These are phyloP conservation scores for Pituophis catenifer DNA, from an alignment of 2,113 vertebrate species.

Conservation along the genomic window DNA sequence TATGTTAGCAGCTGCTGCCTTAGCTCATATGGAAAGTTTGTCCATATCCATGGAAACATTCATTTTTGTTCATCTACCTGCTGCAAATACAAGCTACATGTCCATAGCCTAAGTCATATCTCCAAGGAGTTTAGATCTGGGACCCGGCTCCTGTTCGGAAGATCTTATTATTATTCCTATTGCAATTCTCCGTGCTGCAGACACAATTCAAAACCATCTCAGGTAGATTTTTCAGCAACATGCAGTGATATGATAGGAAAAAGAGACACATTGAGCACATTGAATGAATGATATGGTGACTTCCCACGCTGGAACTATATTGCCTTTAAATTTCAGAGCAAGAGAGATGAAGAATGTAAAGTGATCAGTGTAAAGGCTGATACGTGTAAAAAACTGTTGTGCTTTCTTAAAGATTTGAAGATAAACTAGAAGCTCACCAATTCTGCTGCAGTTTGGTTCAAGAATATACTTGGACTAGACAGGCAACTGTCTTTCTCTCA, in stretches of 20 bases:
- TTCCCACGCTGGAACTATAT: not conserved
- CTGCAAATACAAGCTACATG: not conserved
- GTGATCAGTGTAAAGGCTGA: not conserved
- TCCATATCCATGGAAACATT: not conserved
- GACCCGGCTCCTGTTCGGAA: not conserved
- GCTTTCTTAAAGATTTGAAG: not conserved
- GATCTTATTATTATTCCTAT: not conserved
- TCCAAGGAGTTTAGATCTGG: not conserved
- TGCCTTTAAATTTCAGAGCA: not conserved
- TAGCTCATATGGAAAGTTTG: not conserved
- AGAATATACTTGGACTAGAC: not conserved
- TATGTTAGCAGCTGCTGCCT: not conserved
- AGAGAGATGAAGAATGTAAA: not conserved
- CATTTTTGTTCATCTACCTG: not conserved
- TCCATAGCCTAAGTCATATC: not conserved
- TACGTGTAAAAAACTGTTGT: not conserved
- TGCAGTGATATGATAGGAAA: not conserved
- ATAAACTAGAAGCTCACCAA: not conserved
- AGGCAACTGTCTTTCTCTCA: not conserved
- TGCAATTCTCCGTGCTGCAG: not conserved
- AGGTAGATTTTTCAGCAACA: not conserved
- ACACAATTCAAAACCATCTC: not conserved
- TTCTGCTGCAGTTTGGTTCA: not conserved
- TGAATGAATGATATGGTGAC: not conserved
- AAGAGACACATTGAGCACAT: not conserved